These are phyloP conservation scores for Hyles lineata DNA, from an alignment of 2,888 invertebrate genomes.

Conservation along the genomic window DNA sequence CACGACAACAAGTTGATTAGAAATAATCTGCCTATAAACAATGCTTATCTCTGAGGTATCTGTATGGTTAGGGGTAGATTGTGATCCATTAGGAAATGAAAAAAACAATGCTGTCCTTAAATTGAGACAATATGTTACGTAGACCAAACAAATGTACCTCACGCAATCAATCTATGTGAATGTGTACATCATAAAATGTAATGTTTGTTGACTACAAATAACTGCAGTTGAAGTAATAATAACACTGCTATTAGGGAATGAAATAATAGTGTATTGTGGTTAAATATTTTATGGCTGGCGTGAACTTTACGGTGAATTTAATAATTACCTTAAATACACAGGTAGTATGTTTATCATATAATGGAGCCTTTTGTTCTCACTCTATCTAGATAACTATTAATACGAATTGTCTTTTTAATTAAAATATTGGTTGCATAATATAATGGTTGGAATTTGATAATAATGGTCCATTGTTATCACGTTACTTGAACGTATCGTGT, in stretches of 20 bases:
- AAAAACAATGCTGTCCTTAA: background rate
- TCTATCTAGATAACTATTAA: too few relatives aligned
- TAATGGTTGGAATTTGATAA: too few relatives aligned
- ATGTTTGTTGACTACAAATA: background rate
- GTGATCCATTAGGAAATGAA: conserved; percentile 14
- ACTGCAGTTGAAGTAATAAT: background rate
- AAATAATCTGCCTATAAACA: background rate
- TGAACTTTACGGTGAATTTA: background rate
- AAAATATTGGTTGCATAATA: too few relatives aligned
- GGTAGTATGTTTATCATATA: too few relatives aligned
- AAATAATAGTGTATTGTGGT: background rate
- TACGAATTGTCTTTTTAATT: too few relatives aligned
- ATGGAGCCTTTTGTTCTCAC: too few relatives aligned
- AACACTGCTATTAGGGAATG: background rate
- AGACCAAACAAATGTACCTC: background rate
- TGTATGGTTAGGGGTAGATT: conserved; percentile 4
- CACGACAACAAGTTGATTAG: background rate
- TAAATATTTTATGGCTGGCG: background rate
- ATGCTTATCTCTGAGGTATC: conserved; percentile 9
- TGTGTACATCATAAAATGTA: background rate
- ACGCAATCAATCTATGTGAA: background rate
- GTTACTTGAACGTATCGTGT: too few relatives aligned
- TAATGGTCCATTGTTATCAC: too few relatives aligned
- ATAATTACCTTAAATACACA: background rate
- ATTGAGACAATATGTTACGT: background rate